Percentiles rank a stretch among this genome's conserved stretches.
These are phyloP conservation scores for Urophycis tenuis DNA, from an alignment of 2,797 vertebrate species.

Conservation along the genomic window DNA sequence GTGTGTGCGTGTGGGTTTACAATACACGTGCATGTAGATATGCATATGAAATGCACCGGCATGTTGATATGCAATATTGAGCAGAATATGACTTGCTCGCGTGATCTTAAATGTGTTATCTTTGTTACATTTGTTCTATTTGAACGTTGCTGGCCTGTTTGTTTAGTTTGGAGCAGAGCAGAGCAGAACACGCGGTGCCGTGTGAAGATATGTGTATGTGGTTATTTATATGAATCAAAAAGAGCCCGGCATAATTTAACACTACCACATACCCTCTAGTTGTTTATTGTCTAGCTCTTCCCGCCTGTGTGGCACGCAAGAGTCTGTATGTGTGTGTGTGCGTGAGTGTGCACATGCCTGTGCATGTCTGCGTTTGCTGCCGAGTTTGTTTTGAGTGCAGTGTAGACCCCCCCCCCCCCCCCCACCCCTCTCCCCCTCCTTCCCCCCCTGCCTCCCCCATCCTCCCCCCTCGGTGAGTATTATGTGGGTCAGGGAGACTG, in stretches of 20 bases:
- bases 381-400: background rate
- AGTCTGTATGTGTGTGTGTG: slow-evolving; percentile 8
- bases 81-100: background rate
- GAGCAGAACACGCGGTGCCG: background rate
- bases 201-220: background rate
- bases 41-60: background rate
- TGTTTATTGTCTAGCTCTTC: background rate
- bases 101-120: background rate
- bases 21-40: background rate
- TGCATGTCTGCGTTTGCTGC: slow-evolving; percentile 16
- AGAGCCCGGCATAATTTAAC: background rate
- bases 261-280: background rate
- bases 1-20: background rate
- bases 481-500: background rate
- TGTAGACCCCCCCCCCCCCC: background rate
- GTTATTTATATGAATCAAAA: background rate
- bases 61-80: background rate
- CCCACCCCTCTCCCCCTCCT: background rate
- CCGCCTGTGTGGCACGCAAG: background rate
- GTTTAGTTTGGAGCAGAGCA: background rate
- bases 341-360: slow-evolving; percentile 22
- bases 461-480: background rate
- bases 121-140: background rate
- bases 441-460: too few species aligned
- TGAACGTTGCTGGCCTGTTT: background rate